phyloP scores from a whole-genome alignment of 1,140 invertebrate genomes.

The Drosophila bipectinata region DNA sequence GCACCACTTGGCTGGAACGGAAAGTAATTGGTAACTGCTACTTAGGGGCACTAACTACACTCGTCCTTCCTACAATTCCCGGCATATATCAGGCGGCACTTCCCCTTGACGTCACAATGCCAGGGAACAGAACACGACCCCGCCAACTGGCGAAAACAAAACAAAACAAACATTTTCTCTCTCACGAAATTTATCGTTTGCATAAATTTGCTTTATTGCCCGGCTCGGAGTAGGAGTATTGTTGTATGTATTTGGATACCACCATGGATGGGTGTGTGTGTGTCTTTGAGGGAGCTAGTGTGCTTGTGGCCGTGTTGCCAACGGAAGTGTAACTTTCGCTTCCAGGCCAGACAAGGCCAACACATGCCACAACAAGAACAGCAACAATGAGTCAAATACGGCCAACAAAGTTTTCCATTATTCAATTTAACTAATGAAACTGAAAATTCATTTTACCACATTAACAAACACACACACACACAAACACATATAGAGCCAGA shows the following conservation, averaged over 20 bases:
- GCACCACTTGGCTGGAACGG: conserved; percentile 9
- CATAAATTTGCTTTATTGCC: conserved; percentile 84
- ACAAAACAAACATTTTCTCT: conserved; percentile 76
- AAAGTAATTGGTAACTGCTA: conserved; percentile 59
- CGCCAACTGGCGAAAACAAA: conserved; percentile 49
- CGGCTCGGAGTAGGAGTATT: conserved; percentile 22
- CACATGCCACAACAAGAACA: conserved; percentile 38
- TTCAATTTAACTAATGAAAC: conserved; percentile 84
- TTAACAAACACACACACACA: conserved; percentile 73
- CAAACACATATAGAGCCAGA: not conserved
- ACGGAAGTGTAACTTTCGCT: conserved; percentile 78
- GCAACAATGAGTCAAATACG: conserved; percentile 59
- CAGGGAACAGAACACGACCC: conserved; percentile 10
- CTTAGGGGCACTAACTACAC: conserved; percentile 62
- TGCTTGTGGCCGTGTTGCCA: conserved; percentile 30
- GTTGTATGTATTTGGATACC: conserved; percentile 7
- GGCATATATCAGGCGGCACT: conserved; percentile 8
- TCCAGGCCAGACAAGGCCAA: conserved; percentile 61
- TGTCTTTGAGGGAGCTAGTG: conserved; percentile 12
- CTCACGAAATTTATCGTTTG: conserved; percentile 82
- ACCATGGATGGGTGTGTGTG: conserved; percentile 3
- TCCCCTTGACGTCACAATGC: conserved; percentile 28
- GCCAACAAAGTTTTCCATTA: conserved; percentile 82
- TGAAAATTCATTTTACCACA: conserved; percentile 83
- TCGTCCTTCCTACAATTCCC: conserved; percentile 6